These are phyloP conservation scores for Melanotaenia nigrans DNA, from an alignment of 2,797 vertebrate genomes.

Conservation along the genomic window DNA sequence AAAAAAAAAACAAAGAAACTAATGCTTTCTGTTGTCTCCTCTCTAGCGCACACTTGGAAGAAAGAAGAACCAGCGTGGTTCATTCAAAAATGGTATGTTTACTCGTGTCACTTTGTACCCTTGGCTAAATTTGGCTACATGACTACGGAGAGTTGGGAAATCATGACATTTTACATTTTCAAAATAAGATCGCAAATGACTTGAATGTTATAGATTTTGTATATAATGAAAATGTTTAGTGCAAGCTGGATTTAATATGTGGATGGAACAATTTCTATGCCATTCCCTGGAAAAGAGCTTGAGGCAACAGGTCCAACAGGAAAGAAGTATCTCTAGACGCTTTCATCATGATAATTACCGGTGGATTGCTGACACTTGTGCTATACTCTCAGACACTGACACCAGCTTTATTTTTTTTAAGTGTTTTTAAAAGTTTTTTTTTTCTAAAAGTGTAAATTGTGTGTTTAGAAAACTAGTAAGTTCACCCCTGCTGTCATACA, in stretches of 20 bases:
- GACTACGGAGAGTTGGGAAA: constrained; percentile 41
- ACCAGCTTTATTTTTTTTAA: background rate
- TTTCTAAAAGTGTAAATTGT: background rate
- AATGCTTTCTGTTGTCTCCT: constrained; percentile 36
- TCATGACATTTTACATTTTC: background rate
- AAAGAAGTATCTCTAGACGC: constrained; percentile 22
- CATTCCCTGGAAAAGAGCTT: constrained; percentile 6
- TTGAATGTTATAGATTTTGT: background rate
- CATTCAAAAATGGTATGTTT: constrained; percentile 95
- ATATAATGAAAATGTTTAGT: background rate
- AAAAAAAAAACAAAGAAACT: constrained; percentile 23
- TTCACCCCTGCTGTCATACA: background rate
- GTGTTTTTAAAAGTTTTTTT: background rate
- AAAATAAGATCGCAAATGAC: background rate
- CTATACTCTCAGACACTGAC: background rate
- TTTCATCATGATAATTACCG: constrained; percentile 31
- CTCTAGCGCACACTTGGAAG: constrained; percentile 87
- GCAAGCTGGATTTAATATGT: background rate
- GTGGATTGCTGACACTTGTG: constrained; percentile 5
- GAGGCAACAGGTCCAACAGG: constrained; percentile 28
- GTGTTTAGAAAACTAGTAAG: background rate
- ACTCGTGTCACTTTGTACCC: constrained; percentile 43
- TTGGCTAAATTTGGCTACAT: constrained; percentile 30
- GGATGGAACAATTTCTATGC: background rate
- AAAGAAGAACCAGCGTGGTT: constrained; percentile 88